phyloP scores from a whole-genome alignment of 2,113 vertebrate genomes.

The Leuciscus idus region DNA sequence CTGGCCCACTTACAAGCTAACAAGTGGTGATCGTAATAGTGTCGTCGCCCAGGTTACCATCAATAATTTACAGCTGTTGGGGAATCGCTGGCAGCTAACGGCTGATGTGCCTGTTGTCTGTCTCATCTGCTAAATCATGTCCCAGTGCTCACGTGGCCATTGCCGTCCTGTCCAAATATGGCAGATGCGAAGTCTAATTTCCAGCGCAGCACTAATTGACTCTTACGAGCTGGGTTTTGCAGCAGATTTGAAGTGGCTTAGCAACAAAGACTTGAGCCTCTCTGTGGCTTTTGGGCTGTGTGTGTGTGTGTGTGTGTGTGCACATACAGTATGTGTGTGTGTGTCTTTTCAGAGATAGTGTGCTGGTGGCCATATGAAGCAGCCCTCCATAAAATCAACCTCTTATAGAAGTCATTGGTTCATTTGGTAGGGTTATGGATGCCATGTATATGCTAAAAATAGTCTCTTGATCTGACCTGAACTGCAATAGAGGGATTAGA shows the following conservation, averaged over 20 bases:
- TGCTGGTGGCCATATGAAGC: constrained; percentile 12
- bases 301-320: background rate
- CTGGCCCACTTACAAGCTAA: constrained; percentile 52
- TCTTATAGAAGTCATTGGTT: background rate
- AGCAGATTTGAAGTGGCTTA: constrained; percentile 50
- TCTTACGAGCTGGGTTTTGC: constrained; percentile 28
- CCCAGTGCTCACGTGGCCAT: constrained; percentile 12
- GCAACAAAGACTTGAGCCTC: constrained; percentile 4
- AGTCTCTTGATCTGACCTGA: constrained; percentile 2
- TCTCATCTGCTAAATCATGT: constrained; percentile 38
- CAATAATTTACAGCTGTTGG: constrained; percentile 43
- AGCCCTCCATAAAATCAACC: background rate
- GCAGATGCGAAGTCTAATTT: constrained; percentile 44
- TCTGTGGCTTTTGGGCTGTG: background rate
- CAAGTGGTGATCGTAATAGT: constrained; percentile 22
- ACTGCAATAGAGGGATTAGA: background rate
- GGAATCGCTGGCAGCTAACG: constrained; percentile 19
- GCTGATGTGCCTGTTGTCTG: background rate
- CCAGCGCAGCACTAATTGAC: constrained; percentile 44
- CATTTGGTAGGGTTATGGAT: background rate
- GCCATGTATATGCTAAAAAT: background rate
- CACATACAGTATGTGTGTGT: background rate
- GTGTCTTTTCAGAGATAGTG: background rate
- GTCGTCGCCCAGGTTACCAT: constrained; percentile 32
- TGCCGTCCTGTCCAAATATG: constrained; percentile 11